phyloP scores from a whole-genome alignment of 2,888 invertebrate species.

The Dendrolimus pini region DNA sequence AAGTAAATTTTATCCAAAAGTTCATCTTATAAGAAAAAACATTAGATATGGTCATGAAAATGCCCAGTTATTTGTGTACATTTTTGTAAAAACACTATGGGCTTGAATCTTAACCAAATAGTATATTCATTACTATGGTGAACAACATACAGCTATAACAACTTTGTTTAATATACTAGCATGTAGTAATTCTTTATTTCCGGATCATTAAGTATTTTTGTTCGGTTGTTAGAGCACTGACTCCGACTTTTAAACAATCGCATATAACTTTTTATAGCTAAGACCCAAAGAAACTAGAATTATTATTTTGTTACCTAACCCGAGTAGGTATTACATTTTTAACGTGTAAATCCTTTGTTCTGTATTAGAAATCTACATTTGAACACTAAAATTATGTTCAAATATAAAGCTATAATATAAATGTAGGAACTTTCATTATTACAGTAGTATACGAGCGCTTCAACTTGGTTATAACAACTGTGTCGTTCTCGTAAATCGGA shows the following conservation, averaged over 20 bases:
- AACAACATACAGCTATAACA: not conserved
- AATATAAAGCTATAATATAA: too few species aligned
- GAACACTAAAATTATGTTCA: too few species aligned
- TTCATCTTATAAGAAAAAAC: too few species aligned
- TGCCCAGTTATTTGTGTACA: too few species aligned
- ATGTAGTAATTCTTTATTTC: slow-evolving; percentile 8
- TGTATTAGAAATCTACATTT: too few species aligned
- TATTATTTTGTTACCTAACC: not conserved
- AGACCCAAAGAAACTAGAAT: not conserved
- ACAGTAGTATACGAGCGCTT: too few species aligned
- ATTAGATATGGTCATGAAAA: too few species aligned
- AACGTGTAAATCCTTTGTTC: too few species aligned
- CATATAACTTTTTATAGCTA: slow-evolving; percentile 5
- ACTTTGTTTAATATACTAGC: not conserved
- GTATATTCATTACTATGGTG: not conserved
- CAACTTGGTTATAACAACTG: not conserved
- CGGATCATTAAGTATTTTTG: slow-evolving; percentile 29
- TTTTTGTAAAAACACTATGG: too few species aligned
- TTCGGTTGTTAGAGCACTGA: slow-evolving; percentile 20
- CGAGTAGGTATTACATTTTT: too few species aligned
- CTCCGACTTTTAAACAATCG: slow-evolving; percentile 21
- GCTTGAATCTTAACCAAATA: not conserved
- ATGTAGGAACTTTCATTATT: too few species aligned
- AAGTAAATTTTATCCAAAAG: too few species aligned
- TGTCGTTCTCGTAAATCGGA: slow-evolving; percentile 2